Evolutionary conservation across 2,888 invertebrate genomes (phyloP), one percentile per base, ranked within the genome.

Genomic region (Agrotis segetum): DNA sequence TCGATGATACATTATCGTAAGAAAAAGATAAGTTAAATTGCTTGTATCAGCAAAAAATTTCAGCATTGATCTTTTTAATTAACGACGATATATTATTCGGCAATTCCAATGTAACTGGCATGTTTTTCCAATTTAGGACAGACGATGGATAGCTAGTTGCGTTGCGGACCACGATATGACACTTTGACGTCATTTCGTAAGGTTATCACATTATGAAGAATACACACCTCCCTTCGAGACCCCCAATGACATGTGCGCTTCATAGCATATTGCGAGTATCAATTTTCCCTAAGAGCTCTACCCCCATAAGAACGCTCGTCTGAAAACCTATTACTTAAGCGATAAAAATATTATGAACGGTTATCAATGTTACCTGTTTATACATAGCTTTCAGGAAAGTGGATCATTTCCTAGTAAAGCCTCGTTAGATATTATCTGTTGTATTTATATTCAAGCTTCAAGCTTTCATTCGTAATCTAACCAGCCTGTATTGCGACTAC

Each of bases 381-480:
- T n/a, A n/a, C n/a, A n/a, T 74, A 47, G 76, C 29, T 55, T 74
- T 56, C 40, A 34, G n/a, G 40, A 9, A 66, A 71, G 74, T 71
- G 19, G 40, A 65, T 56, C n/a, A 47, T 52, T 53, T 17, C 21
- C 11, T 46, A n/a, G n/a, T 53, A 40, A 40, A 21, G 9, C 46
- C 14, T 47, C 52, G 21, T 61, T 47, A 53, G 21, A 17, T 55
- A 53, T 55, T 53, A 34, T 34, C 7, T 34, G 34, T 7, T 34
- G 29, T 29, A 29, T 34, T 34, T 7, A 7, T 34, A 34, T 34
- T 34, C n/a, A n/a, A n/a, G 0, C 34, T 34, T 34, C 7, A 34
- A 34, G 34, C 34, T 34, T 6, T 34, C 6, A 34, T 34, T 34
- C 34, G 34, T 34, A 34, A 34, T 34, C 7, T 34, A 34, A 34